Evolutionary conservation across 2,888 invertebrate species (phyloP).

Genomic region (Drosophila meridiana): DNA sequence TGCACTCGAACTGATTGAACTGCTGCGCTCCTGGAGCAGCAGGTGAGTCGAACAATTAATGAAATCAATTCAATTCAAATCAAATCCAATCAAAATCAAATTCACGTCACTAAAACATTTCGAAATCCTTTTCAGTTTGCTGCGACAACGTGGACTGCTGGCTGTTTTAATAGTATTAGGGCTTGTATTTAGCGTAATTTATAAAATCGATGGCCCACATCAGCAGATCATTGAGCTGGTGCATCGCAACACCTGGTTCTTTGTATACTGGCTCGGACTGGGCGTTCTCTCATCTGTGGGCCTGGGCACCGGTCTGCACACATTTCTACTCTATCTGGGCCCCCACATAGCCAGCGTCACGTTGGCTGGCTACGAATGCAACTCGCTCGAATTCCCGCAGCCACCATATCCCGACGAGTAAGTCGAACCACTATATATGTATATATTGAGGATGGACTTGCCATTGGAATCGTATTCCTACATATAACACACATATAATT

Average conservation of each 20-base stretch:
- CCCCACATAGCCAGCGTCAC: slow-evolving; percentile 99
- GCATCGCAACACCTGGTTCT: slow-evolving; percentile 84
- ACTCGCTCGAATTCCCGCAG: slow-evolving; percentile 96
- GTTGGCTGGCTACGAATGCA: slow-evolving; percentile 98
- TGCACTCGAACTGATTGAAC: slow-evolving; percentile 89
- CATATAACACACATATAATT: not conserved
- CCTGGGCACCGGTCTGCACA: slow-evolving; percentile 98
- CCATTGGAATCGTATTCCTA: not conserved
- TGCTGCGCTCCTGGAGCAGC: slow-evolving; percentile 87
- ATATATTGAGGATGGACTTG: not conserved
- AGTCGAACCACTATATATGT: slow-evolving; percentile 83
- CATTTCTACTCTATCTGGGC: slow-evolving; percentile 99
- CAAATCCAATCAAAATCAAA: not conserved
- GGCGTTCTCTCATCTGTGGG: slow-evolving; percentile 99
- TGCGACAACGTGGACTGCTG: slow-evolving; percentile 83
- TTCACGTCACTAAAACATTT: not conserved
- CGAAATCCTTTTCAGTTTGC: slow-evolving; percentile 67
- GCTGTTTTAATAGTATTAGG: slow-evolving; percentile 82
- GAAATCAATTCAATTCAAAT: too few species aligned
- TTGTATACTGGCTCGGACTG: slow-evolving; percentile 95
- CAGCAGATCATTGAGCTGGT: slow-evolving; percentile 83
- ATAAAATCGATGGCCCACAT: slow-evolving; percentile 84
- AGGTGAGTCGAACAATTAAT: slow-evolving; percentile 85
- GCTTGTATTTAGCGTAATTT: slow-evolving; percentile 82
- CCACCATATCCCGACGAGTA: slow-evolving; percentile 99